These are phyloP conservation scores for silkworm (Bombyx mori) DNA, from an alignment of 1,140 invertebrate species.

Conservation along the genomic window DNA sequence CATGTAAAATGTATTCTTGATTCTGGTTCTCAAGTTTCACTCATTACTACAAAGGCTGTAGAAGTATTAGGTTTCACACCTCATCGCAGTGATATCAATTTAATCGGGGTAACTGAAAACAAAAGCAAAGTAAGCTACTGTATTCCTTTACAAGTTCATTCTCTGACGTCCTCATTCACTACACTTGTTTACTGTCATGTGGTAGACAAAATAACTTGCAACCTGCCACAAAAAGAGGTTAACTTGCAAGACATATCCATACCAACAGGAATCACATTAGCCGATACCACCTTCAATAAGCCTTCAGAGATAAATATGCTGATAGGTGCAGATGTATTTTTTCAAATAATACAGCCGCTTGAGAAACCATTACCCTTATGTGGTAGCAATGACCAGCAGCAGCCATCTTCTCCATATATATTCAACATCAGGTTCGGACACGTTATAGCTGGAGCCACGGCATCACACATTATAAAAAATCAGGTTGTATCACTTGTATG, in stretches of 20 bases:
- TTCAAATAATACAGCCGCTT: conserved; percentile 7
- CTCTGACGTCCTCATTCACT: conserved; percentile 9
- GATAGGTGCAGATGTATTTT: conserved; percentile 16
- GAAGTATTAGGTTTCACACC: conserved; percentile 10
- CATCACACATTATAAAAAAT: not conserved
- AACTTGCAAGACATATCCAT: conserved; percentile 7
- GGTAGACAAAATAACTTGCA: conserved; percentile 16
- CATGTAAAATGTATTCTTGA: conserved; percentile 42
- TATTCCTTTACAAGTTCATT: conserved; percentile 14
- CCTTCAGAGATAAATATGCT: conserved; percentile 16
- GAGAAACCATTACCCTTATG: conserved; percentile 1
- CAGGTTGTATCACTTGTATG: conserved; percentile 3
- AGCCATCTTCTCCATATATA: not conserved
- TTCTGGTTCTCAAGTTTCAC: conserved; percentile 50
- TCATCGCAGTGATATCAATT: conserved; percentile 6
- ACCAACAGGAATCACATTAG: conserved; percentile 8
- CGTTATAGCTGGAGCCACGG: conserved; percentile 5
- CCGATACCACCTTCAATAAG: conserved; percentile 51
- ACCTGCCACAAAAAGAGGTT: conserved; percentile 12
- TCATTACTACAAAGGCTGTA: conserved; percentile 8
- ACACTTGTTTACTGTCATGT: conserved; percentile 14
- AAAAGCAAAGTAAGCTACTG: conserved; percentile 10
- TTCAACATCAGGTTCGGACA: conserved; percentile 10
- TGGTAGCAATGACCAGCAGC: conserved; percentile 1
- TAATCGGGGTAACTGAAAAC: conserved; percentile 10